Evolutionary conservation across 2,888 invertebrate genomes (phyloP).

Genomic region (Macrosiphum euphorbiae): DNA sequence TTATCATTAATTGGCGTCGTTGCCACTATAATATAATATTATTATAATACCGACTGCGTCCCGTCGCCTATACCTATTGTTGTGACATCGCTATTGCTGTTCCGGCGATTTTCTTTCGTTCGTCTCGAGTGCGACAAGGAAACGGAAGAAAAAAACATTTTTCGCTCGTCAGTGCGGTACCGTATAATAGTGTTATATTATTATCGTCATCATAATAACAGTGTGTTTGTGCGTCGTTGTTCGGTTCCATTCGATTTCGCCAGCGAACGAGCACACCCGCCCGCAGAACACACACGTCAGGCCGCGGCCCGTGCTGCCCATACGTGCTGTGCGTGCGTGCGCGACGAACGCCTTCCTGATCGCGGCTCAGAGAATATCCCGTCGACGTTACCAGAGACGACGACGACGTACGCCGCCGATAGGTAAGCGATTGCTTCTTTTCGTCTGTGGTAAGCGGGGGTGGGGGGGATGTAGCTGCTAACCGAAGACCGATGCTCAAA

Average conservation of each 20-base stretch:
- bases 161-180: not conserved
- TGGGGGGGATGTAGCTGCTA: not conserved
- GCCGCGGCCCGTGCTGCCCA: not conserved
- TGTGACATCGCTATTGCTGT: not conserved
- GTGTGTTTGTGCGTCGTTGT: not conserved
- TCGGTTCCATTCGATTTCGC: not conserved
- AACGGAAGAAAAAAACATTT: not conserved
- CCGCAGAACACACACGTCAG: not conserved
- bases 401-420: not conserved
- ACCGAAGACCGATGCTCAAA: not conserved
- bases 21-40: not conserved
- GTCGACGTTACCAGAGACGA: not conserved
- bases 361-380: not conserved
- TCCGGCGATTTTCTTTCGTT: not conserved
- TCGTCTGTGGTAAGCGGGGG: not conserved
- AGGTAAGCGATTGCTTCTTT: not conserved
- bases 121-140: not conserved
- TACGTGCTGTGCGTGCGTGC: slow-evolving; percentile 3
- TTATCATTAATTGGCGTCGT: not conserved
- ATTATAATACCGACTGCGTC: not conserved
- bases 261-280: not conserved
- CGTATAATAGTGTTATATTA: not conserved
- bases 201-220: not conserved
- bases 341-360: not conserved
- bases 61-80: not conserved